These are phyloP conservation scores for Ia io DNA, from an alignment of 2,113 vertebrate genomes.

Conservation along the genomic window DNA sequence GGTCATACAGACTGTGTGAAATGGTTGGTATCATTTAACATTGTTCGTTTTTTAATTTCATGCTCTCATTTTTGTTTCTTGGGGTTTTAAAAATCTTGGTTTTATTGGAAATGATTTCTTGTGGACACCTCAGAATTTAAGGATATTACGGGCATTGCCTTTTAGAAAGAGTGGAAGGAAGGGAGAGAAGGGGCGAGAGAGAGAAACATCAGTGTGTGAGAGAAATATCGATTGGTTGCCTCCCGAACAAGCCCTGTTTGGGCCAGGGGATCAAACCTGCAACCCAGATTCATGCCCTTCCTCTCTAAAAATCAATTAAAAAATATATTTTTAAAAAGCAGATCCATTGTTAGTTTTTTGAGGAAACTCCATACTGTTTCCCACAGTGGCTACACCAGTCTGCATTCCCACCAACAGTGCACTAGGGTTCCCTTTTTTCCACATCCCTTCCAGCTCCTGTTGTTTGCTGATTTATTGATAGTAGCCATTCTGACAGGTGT, in stretches of 20 bases:
- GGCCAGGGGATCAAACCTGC: too few relatives aligned
- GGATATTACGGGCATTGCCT: neutral
- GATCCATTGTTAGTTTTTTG: neutral
- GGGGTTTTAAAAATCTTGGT: neutral
- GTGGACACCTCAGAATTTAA: neutral
- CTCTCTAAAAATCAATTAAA: too few relatives aligned
- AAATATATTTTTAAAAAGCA: neutral
- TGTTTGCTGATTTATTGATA: neutral
- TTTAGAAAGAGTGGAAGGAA: too few relatives aligned
- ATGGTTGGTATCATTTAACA: constrained; percentile 87
- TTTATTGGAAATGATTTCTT: constrained; percentile 14
- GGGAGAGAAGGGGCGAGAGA: too few relatives aligned
- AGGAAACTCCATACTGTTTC: neutral
- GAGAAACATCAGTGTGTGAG: too few relatives aligned
- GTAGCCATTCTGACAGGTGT: neutral
- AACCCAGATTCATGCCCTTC: too few relatives aligned
- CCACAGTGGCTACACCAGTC: neutral
- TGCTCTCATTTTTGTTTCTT: neutral
- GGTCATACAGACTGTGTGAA: constrained; percentile 98
- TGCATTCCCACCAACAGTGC: neutral
- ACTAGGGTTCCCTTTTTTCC: neutral
- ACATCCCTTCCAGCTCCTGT: neutral
- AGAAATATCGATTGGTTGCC: too few relatives aligned
- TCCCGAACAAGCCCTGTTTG: too few relatives aligned
- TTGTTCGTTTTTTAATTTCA: neutral